Percentiles rank a stretch among this genome's conserved stretches.
These are phyloP conservation scores for Lasioglossum leucozonium DNA, from an alignment of 2,888 invertebrate species.

Conservation along the genomic window DNA sequence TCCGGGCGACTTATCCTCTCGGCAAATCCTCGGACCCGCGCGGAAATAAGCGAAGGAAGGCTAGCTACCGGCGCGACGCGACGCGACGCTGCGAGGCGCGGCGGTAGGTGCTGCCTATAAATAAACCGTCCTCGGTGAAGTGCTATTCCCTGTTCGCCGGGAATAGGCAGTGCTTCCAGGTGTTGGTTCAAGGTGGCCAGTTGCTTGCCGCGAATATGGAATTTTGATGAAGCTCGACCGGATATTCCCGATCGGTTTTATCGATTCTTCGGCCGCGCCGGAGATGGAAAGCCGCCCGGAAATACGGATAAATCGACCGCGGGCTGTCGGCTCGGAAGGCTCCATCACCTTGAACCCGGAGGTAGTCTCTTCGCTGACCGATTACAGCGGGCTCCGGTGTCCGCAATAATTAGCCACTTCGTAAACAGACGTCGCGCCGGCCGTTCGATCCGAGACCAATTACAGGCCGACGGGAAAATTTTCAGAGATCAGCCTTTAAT, in stretches of 20 bases:
- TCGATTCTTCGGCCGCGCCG: constrained; percentile 24
- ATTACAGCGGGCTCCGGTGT: not conserved
- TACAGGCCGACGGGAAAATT: constrained; percentile 46
- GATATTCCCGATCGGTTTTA: constrained; percentile 40
- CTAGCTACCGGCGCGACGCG: too few relatives aligned
- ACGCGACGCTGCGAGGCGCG: too few relatives aligned
- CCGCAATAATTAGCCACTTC: constrained; percentile 36
- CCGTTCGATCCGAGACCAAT: constrained; percentile 39
- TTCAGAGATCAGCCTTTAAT: constrained; percentile 52
- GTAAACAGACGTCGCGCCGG: constrained; percentile 21
- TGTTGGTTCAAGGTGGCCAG: constrained; percentile 27
- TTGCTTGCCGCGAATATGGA: constrained; percentile 53
- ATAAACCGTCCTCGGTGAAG: constrained; percentile 51
- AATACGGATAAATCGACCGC: constrained; percentile 2
- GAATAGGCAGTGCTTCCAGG: constrained; percentile 7
- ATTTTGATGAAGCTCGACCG: constrained; percentile 50
- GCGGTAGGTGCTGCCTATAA: constrained; percentile 43
- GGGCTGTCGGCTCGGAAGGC: not conserved
- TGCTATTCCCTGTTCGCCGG: constrained; percentile 52
- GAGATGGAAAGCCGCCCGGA: not conserved
- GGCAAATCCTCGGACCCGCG: constrained; percentile 42
- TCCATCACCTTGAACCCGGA: constrained; percentile 4
- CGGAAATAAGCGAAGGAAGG: constrained; percentile 34
- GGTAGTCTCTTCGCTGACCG: not conserved
- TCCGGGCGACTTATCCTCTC: constrained; percentile 42